Evolutionary conservation across 2,888 invertebrate species (phyloP).

Genomic region (Acrobasis repandana): DNA sequence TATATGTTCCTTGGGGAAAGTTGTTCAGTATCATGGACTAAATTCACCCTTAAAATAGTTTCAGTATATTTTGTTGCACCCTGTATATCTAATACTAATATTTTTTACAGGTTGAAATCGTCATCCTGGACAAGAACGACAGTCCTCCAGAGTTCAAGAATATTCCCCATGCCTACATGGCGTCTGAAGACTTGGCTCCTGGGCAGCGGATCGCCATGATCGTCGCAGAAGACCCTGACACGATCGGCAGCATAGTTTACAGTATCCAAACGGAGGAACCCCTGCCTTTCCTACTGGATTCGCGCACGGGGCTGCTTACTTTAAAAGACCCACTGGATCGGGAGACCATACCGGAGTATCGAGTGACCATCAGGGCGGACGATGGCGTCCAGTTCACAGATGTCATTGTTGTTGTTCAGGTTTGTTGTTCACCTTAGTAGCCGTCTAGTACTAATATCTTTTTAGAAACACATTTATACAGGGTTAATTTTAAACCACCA

Average conservation of each 20-base stretch:
- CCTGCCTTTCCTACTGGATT: constrained; percentile 88
- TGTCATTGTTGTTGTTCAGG: constrained; percentile 89
- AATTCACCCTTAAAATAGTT: no score
- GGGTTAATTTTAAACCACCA: no score
- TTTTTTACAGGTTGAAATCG: constrained; percentile 90
- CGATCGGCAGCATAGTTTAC: constrained; percentile 89
- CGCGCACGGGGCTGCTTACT: constrained; percentile 87
- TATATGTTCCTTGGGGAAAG: no score
- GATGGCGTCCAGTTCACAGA: constrained; percentile 95
- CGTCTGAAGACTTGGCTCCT: constrained; percentile 93
- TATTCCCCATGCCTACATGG: constrained; percentile 87
- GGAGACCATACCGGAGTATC: constrained; percentile 90
- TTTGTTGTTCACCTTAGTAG: constrained; percentile 62
- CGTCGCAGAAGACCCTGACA: constrained; percentile 92
- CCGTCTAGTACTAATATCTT: no score
- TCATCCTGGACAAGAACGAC: constrained; percentile 95
- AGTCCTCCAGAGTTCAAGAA: constrained; percentile 95
- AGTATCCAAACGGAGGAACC: constrained; percentile 86
- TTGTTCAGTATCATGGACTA: no score
- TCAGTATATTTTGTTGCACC: no score
- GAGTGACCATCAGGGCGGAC: constrained; percentile 90
- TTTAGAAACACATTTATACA: no score
- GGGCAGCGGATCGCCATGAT: constrained; percentile 91
- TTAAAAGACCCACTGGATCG: constrained; percentile 92
- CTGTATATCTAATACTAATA: no score